phyloP scores from a whole-genome alignment of 2,113 vertebrate genomes.

The Petroica traversi region DNA sequence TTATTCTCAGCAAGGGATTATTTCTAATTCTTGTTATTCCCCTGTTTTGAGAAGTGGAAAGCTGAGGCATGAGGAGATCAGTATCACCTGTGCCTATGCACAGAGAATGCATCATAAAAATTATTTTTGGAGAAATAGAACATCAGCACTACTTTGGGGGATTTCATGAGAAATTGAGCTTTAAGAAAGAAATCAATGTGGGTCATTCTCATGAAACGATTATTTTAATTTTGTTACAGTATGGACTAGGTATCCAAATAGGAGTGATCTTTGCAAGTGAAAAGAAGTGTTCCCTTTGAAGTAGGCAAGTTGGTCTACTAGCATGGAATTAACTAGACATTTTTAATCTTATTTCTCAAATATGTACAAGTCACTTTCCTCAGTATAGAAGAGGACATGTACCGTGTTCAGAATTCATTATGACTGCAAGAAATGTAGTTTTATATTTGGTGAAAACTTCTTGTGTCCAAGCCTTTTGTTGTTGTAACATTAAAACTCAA shows the following conservation, averaged over 20 bases:
- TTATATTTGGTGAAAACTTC: not conserved
- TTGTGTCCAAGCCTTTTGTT: not conserved
- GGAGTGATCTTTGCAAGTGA: not conserved
- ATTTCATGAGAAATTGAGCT: not conserved
- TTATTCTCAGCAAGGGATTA: not conserved
- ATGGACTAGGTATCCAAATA: not conserved
- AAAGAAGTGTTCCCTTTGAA: not conserved
- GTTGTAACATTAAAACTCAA: not conserved
- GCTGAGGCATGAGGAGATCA: not conserved
- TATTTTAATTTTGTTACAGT: not conserved
- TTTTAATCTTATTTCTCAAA: not conserved
- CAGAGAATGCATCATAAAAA: not conserved
- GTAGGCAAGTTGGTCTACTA: not conserved
- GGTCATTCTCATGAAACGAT: not conserved
- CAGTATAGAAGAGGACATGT: not conserved
- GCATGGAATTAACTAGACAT: not conserved
- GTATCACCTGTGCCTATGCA: not conserved
- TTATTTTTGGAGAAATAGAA: not conserved
- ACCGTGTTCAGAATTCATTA: not conserved
- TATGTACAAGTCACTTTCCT: not conserved
- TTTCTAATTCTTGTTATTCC: not conserved
- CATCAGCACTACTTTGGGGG: not conserved
- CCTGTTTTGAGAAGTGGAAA: not conserved
- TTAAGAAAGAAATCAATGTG: not conserved
- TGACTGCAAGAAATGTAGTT: not conserved